A percentile compares a stretch with the other conserved stretches of the same genome.
These are phyloP conservation scores for Papilio elwesi DNA, from an alignment of 2,888 invertebrate genomes.

Conservation along the genomic window DNA sequence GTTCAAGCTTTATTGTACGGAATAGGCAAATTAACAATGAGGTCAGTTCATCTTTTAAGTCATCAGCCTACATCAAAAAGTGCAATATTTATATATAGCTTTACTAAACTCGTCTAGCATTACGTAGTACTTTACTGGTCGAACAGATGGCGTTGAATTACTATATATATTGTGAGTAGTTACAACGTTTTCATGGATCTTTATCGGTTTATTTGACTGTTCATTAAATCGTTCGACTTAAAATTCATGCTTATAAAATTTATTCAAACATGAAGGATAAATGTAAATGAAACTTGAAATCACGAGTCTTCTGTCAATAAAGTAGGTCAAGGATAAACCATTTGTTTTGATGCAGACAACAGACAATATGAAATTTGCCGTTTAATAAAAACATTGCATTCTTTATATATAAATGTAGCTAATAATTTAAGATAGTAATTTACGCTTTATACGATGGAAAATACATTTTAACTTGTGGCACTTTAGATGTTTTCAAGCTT, in stretches of 20 bases:
- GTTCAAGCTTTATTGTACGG: too few species aligned
- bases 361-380: constrained; percentile 24
- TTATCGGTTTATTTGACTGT: neutral
- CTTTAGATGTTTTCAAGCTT: constrained; percentile 62
- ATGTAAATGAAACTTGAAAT: constrained; percentile 34
- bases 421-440: constrained; percentile 25
- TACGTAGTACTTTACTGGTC: constrained; percentile 1
- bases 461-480: neutral
- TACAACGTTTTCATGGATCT: neutral
- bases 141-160: constrained; percentile 37
- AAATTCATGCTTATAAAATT: constrained; percentile 3
- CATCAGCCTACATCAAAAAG: too few species aligned
- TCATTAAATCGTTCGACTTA: neutral
- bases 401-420: neutral
- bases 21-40: too few species aligned
- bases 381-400: constrained; percentile 6
- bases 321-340: constrained; percentile 69
- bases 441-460: constrained; percentile 17
- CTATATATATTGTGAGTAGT: neutral
- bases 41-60: too few species aligned
- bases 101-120: neutral
- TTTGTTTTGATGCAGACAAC: constrained; percentile 48
- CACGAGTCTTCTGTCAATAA: constrained; percentile 46
- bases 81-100: too few species aligned
- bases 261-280: constrained; percentile 18